Evolutionary conservation across 2,888 invertebrate genomes (phyloP), one percentile per base, ranked within the genome.

Genomic region (Lapara coniferarum): DNA sequence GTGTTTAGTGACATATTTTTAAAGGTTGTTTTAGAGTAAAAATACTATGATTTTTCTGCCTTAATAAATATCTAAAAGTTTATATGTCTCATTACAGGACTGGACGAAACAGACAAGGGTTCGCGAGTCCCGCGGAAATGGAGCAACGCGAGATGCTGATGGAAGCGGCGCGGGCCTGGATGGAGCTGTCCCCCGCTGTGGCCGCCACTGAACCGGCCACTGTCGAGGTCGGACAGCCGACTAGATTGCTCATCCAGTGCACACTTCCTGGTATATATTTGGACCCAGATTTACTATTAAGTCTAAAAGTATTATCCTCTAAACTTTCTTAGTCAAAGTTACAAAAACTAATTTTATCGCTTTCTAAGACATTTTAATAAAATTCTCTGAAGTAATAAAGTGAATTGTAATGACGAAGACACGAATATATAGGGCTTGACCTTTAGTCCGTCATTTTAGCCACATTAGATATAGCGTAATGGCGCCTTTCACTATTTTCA

Each of bases 221-320:
- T 6, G 95, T 96, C 10, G 95, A 96, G 87, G 97, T 97, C 66
- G 97, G 97, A 13, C 96, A 97, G 85, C 95, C 95, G 25, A 96
- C 96, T 16, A 92, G 95, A 67, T 86, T 97, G n/a, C 94, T 95
- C 10, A 94, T 96, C 73, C 95, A 96, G 85, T 95, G 95, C 71
- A 95, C 95, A 14, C 82, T 96, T 72, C 96, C 96, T 77, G 95
- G 96, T 95, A 84, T 37, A 0, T 37, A 5, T 8, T 37, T 37
- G 37, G 8, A 37, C 37, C 37, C 37, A 37, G 8, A 7, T 7
- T 8, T 5, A 37, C 37, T 8, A 37, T 37, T 8, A 7, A 37
- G 37, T 8, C 8, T 37, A 37, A 6, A 37, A 37, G 4, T 37
- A 37, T 37, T 8, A 37, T 8, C 37, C 37, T 37, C 37, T 37